Evolutionary conservation across 2,888 invertebrate genomes (phyloP), one percentile per base, ranked within the genome.

Genomic region (Phaonia tiefii): DNA sequence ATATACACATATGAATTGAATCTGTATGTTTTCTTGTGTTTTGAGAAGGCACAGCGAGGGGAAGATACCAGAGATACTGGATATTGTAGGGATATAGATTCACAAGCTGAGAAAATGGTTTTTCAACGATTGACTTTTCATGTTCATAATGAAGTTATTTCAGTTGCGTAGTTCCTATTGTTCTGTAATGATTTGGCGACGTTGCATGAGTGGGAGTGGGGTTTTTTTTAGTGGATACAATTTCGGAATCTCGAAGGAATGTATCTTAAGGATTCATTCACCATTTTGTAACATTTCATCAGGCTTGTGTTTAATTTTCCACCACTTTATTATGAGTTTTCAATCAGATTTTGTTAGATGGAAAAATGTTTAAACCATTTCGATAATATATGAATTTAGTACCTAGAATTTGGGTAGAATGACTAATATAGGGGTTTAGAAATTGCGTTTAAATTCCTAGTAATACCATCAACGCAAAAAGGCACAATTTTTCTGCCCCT

Each of bases 41-140:
- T n/a, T 3, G 37, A 22, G 63, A 20, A 42, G 20, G 20, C n/a
- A n/a, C n/a, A 63, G 25, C 17, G 20, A 63, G 37, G n/a, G 54
- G 4, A 2, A 13, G 25, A n/a, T 25, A 51, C 73, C 71, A 70
- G 56, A 74, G 67, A 76, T 75, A 80, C 72, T 73, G 70, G 67
- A 63, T 39, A 22, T 39, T 58, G 20, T 20, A 20, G 7, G 31
- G 25, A 31, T 70, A 74, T 51, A 54, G 67, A 67, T 58, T 71
- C 72, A 72, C 65, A 72, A 72, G 72, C 63, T 63, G 63, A 76
- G 71, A 65, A 44, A 66, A 20, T 15, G 74, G 70, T 70, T 73
- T n/a, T n/a, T n/a, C 71, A 75, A 83, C 83, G 74, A 82, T 83
- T 83, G 70, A 83, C 85, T 85, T 83, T 31, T 67, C 39, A 74